These are phyloP conservation scores for Achroia grisella DNA, from an alignment of 1,140 invertebrate genomes.

Conservation along the genomic window DNA sequence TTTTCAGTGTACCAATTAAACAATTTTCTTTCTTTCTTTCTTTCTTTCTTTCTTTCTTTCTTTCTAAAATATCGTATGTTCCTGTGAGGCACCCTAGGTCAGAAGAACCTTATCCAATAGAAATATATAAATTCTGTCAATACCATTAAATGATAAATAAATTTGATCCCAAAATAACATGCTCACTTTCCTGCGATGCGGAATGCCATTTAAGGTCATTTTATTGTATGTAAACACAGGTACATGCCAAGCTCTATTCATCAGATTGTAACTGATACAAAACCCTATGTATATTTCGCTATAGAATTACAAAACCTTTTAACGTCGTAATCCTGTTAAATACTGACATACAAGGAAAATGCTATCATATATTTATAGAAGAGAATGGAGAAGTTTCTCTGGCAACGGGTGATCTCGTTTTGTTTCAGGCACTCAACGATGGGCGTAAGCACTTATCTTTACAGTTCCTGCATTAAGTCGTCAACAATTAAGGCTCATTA, in stretches of 20 bases:
- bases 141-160: too few species aligned
- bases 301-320: slow-evolving; percentile 15
- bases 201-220: too few species aligned
- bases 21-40: too few species aligned
- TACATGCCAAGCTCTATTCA: too few species aligned
- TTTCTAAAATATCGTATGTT: too few species aligned
- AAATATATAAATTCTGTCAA: too few species aligned
- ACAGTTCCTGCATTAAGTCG: slow-evolving; percentile 67
- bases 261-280: slow-evolving; percentile 1
- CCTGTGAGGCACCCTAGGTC: too few species aligned
- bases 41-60: too few species aligned
- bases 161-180: too few species aligned
- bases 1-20: too few species aligned
- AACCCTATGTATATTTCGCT: neutral
- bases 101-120: too few species aligned
- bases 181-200: too few species aligned
- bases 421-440: slow-evolving; percentile 25
- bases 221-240: slow-evolving; percentile 4
- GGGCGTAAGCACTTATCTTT: slow-evolving; percentile 52
- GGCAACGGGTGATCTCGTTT: slow-evolving; percentile 10
- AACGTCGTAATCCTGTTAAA: slow-evolving; percentile 10
- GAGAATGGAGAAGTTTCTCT: slow-evolving; percentile 6
- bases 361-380: slow-evolving; percentile 7
- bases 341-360: slow-evolving; percentile 6
- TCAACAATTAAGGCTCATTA: slow-evolving; percentile 70